Conservation (phyloP, 2,888 invertebrate species). For the Drosophila limbata region DNA sequence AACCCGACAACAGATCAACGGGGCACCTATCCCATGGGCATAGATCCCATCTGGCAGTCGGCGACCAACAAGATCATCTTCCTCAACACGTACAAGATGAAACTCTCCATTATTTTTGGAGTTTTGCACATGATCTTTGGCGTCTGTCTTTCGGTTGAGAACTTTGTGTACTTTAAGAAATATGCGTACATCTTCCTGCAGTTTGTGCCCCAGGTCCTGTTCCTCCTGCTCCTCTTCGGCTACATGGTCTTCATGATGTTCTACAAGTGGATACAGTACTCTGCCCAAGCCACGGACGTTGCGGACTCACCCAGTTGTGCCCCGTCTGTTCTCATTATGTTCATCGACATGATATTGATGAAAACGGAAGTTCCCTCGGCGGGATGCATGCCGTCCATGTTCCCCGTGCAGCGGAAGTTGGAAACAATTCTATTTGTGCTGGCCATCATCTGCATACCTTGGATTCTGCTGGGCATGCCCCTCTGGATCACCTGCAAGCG, state of each 20-base stretch:
- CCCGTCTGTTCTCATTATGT: conserved; percentile 90
- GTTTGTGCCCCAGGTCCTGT: conserved; percentile 95
- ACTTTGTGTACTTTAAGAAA: conserved; percentile 90
- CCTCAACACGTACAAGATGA: conserved; percentile 98
- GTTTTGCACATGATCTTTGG: conserved; percentile 98
- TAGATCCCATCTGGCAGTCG: conserved; percentile 91
- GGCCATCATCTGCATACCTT: conserved; percentile 94
- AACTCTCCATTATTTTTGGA: conserved; percentile 96
- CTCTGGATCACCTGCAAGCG: conserved; percentile 89
- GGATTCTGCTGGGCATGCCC: conserved; percentile 97
- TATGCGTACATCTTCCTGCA: conserved; percentile 90
- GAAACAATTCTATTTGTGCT: conserved; percentile 92
- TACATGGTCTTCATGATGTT: conserved; percentile 97
- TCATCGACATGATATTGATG: conserved; percentile 92
- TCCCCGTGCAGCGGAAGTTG: conserved; percentile 88
- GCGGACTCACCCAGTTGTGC: conserved; percentile 87
- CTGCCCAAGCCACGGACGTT: conserved; percentile 83
- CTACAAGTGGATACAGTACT: conserved; percentile 93
- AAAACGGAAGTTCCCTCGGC: conserved; percentile 85
- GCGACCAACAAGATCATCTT: conserved; percentile 96
- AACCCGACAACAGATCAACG: conserved; percentile 87
- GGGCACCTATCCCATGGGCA: conserved; percentile 91
- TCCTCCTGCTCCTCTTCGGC: conserved; percentile 93
- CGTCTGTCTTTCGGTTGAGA: conserved; percentile 92
- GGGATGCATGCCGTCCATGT: conserved; percentile 88